Evolutionary conservation across 2,113 vertebrate genomes (phyloP), one percentile per base, ranked within the genome.

Genomic region (Conger conger): DNA sequence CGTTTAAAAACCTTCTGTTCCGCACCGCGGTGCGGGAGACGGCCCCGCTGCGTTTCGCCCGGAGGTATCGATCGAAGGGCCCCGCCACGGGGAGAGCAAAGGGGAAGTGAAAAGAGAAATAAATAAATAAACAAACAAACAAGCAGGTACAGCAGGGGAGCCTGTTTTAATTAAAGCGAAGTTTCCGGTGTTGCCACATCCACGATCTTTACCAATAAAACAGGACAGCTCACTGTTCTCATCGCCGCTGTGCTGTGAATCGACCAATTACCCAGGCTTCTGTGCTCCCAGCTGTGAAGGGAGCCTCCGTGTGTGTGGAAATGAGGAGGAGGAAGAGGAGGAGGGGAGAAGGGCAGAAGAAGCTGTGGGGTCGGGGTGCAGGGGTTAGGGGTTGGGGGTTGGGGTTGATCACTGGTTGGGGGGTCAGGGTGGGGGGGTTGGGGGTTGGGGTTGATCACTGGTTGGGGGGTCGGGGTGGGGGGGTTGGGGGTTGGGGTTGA

Each of bases 191-290:
- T 87, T 23, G 88, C 86, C 80, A 87, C 87, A 89, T 85, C 86
- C 30, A 18, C 79, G 11, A 50, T 63, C 30, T n/a, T 40, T 53
- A 57, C 36, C 93, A 93, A 94, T 92, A 91, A 94, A 91, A 86
- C 89, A 89, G 89, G 91, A 91, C 89, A 77, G 11, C 87, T 82
- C 85, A 86, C 92, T 92, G 88, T 33, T 33, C n/a, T 73, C 68
- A 73, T 33, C 33, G 13, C 88, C 89, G 86, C 92, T 91, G 90
- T 91, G 92, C 87, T 89, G 88, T 88, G 88, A 89, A 86, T 90
- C 9, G 79, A 91, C 91, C 92, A 94, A 93, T 94, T 93, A 94
- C 89, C 91, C 89, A n/a, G 90, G 86, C 92, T 90, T 92, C 90
- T 91, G 92, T 88, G 92, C 91, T 93, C 92, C 89, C 92, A 92